Conservation (phyloP, 2,113 vertebrate genomes). For the Syngnathus scovelli region DNA sequence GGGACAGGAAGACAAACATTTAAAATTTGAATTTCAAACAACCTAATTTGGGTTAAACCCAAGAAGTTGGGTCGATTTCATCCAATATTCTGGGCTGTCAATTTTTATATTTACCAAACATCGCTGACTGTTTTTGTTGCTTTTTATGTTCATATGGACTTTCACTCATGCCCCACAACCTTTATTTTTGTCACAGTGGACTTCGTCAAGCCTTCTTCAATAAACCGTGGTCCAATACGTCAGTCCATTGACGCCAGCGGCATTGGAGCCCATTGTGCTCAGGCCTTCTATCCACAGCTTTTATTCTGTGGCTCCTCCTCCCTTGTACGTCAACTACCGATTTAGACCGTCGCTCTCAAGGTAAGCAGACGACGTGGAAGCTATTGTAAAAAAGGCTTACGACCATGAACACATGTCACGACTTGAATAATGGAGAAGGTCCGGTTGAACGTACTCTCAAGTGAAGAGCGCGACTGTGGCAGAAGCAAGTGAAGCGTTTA, state of each 20-base stretch:
- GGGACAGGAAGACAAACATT: conserved; percentile 10
- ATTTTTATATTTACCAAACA: too few relatives aligned
- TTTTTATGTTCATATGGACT: too few relatives aligned
- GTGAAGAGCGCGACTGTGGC: conserved; percentile 39
- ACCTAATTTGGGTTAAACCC: too few relatives aligned
- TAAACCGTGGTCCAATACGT: conserved; percentile 38
- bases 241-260: conserved; percentile 41
- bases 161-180: conserved; percentile 21
- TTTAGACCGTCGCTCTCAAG: conserved; percentile 45
- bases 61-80: too few relatives aligned
- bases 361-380: conserved; percentile 58
- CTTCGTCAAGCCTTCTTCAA: conserved; percentile 24
- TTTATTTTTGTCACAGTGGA: conserved; percentile 20
- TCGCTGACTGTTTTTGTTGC: too few relatives aligned
- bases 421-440: conserved; percentile 50
- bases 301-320: conserved; percentile 36
- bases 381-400: conserved; percentile 37
- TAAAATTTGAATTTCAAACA: not conserved
- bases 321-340: conserved; percentile 35
- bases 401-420: conserved; percentile 54
- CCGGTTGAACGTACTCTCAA: conserved; percentile 49
- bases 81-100: too few relatives aligned
- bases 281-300: conserved; percentile 40
- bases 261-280: conserved; percentile 47
- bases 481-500: conserved; percentile 64